Evolutionary conservation across 2,888 invertebrate genomes (phyloP).

Genomic region (Leucophenga maculata): DNA sequence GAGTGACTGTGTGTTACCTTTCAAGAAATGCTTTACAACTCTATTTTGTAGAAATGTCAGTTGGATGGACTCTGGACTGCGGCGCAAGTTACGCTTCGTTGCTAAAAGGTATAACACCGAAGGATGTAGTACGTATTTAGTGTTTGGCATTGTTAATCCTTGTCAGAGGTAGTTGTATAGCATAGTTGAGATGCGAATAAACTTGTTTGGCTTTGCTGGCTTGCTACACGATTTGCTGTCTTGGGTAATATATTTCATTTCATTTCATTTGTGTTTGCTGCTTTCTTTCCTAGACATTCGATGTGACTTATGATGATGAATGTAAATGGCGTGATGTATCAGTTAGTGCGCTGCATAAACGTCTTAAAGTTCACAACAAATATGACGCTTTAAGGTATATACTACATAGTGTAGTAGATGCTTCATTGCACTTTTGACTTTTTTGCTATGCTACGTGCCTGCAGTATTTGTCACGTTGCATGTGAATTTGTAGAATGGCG

Average conservation of each 20-base stretch:
- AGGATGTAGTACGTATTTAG: not conserved
- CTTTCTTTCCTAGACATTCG: conserved; percentile 47
- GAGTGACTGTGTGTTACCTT: conserved; percentile 46
- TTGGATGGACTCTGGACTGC: conserved; percentile 12
- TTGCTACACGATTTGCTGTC: conserved; percentile 13
- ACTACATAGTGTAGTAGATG: conserved; percentile 44
- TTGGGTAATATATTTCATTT: conserved; percentile 48
- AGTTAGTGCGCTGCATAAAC: conserved; percentile 4
- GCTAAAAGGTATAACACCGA: conserved; percentile 4
- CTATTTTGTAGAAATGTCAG: conserved; percentile 47
- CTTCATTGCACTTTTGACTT: conserved; percentile 1
- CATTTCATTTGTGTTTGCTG: too few relatives aligned
- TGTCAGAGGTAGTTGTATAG: conserved; percentile 33
- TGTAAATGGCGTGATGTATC: conserved; percentile 61
- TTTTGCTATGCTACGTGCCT: conserved; percentile 49
- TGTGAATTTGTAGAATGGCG: not conserved
- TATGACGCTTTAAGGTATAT: conserved; percentile 32
- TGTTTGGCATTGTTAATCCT: conserved; percentile 41
- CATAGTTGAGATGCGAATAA: too few relatives aligned
- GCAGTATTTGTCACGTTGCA: conserved; percentile 56
- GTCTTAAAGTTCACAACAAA: not conserved
- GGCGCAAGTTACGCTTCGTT: not conserved
- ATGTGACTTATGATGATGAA: conserved; percentile 72
- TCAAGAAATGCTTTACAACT: conserved; percentile 36
- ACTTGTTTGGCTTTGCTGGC: not conserved